Conservation (phyloP, 2,888 invertebrate genomes). For the Subacronicta megacephala region DNA sequence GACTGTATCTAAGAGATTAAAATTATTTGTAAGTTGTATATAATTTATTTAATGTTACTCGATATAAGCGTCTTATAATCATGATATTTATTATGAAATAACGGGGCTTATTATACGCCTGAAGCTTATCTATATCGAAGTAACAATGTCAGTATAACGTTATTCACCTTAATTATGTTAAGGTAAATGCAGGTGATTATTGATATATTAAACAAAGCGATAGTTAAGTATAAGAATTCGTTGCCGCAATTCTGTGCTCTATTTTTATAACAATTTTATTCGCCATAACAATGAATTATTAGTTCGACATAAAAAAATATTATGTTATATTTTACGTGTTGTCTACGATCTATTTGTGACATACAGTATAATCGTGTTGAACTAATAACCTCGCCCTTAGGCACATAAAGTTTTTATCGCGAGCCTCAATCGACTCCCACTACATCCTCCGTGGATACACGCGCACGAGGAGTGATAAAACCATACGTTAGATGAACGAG, state of each 20-base stretch:
- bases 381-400: constrained; percentile 60
- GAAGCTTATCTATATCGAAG: no score
- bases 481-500: constrained; percentile 1
- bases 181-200: no score
- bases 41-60: no score
- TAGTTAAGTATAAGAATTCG: no score
- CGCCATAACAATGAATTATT: constrained; percentile 13
- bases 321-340: constrained; percentile 32
- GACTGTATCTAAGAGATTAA: no score
- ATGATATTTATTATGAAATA: no score
- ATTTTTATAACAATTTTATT: constrained; percentile 3
- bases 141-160: no score
- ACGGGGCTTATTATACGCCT: no score
- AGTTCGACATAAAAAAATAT: constrained; percentile 28
- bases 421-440: constrained; percentile 56
- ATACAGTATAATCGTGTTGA: constrained; percentile 30
- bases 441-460: constrained; percentile 32
- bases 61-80: no score
- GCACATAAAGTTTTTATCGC: constrained; percentile 45
- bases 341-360: constrained; percentile 34
- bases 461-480: constrained; percentile 17
- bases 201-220: background rate
- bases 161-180: no score
- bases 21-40: no score
- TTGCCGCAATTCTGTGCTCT: background rate